Base-by-base conservation (phyloP, 1,140 invertebrate species). In the Theocolax elegans region DNA sequence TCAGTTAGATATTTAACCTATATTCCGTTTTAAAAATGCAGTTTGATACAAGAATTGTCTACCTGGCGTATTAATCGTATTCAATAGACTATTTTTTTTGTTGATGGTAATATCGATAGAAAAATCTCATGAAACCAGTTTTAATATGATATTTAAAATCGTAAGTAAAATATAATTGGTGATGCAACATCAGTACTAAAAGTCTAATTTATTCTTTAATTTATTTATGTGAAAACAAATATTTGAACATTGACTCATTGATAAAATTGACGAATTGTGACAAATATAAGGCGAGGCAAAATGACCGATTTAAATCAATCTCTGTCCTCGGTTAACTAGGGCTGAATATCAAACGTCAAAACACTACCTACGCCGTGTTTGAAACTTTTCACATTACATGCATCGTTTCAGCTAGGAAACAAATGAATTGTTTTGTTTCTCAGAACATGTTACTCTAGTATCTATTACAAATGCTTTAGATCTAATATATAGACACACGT, bases 281-380 rank as follows among this genome's bases (percentile, higher is more conserved):
- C 42, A 64, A 64, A 64, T 64, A 27, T 17, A 63, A 54, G 67
- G 60, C 27, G 58, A 48, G 51, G 40, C 38, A 46, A 54, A 62
- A 15, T 62, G 21, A 64, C 25, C 40, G 29, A 63, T 56, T 56
- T 58, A 48, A 70, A 70, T 70, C 59, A 70, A 62, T 62, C 67
- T 25, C 21, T 58, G 38, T 63, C 51, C 25, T 31, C 21, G 19
- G 31, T 60, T 51, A 19, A 31, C 13, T 38, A 7, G n/a, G 12
- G 15, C n/a, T 40, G 44, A 51, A 49, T 59, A 49, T 42, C 17
- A 40, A 42, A 13, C n/a, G 35, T 60, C 31, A 51, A 60, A 51
- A 60, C 31, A 51, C 23, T 51, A 15, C 46, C 56, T 17, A 59
- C 42, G 31, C 9, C 12, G 8, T 9, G 1, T 3, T 23, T 19